Evolutionary conservation across 2,888 invertebrate species (phyloP), one percentile per base, ranked within the genome.

Genomic region (Bhutanitis thaidina): DNA sequence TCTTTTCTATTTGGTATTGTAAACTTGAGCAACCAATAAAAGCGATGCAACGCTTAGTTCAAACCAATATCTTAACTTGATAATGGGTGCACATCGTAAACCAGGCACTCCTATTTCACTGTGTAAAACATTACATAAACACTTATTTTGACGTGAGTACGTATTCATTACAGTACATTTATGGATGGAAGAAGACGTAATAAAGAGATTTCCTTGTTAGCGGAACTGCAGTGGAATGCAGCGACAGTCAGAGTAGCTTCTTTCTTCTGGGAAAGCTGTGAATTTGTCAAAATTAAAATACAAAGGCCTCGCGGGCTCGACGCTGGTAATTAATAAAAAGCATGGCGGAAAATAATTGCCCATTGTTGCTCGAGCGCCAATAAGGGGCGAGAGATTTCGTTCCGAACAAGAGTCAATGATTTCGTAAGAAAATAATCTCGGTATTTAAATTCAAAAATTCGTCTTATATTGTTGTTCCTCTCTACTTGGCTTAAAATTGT

Each of bases 231-330:
- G 52, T 52, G 54, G 54, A 54, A 57, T 60, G 55, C 57, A 27
- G 44, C 50, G 54, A 37, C 52, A 53, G 52, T 58, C 50, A 44
- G 56, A 56, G 55, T 62, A 52, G 57, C 56, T 58, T 52, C 57
- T 59, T 62, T 64, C 67, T 79, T 74, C 75, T 73, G 70, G 65
- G 82, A 81, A 80, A 77, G 65, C 61, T 74, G 73, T 62, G 77
- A 79, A 79, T 80, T 82, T 77, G 76, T 80, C 70, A 77, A 82
- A 78, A 83, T 84, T 81, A 81, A 77, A 84, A 85, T 82, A 84
- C 82, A 84, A 84, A 83, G 78, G 67, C 74, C 65, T 69, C 65
- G 64, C 71, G 64, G 65, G 60, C 65, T 64, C 64, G 69, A 67
- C 64, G 63, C 64, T 61, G 66, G 72, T 77, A 80, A 83, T 80